Conservation (phyloP, 1,140 invertebrate species). For the Drosophila leontia region DNA sequence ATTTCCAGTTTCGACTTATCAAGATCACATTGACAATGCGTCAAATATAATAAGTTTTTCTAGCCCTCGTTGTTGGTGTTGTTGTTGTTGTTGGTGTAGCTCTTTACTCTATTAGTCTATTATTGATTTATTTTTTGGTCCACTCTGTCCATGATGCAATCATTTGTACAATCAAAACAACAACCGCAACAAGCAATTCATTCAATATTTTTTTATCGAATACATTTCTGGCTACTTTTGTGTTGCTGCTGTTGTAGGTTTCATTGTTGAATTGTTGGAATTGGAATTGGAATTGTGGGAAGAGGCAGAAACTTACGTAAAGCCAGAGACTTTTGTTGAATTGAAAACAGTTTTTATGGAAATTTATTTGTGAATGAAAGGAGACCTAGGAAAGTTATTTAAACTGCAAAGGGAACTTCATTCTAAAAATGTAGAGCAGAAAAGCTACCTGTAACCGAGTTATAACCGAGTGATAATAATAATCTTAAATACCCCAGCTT, state of each 20-base stretch:
- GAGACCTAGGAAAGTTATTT: background rate
- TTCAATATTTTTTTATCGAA: slow-evolving; percentile 32
- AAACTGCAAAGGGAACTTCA: background rate
- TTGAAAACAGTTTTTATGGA: slow-evolving; percentile 38
- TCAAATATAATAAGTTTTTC: slow-evolving; percentile 77
- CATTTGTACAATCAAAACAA: slow-evolving; percentile 59
- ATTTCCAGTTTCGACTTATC: slow-evolving; percentile 68
- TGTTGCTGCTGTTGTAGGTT: slow-evolving; percentile 1
- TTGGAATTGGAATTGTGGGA: slow-evolving; percentile 25
- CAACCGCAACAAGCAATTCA: slow-evolving; percentile 36
- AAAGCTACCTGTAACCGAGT: background rate
- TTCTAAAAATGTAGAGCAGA: background rate
- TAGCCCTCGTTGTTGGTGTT: slow-evolving; percentile 19
- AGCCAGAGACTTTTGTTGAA: slow-evolving; percentile 17
- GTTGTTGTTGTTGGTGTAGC: slow-evolving; percentile 25
- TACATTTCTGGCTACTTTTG: background rate
- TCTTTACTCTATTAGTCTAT: slow-evolving; percentile 75
- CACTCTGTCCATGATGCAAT: slow-evolving; percentile 77
- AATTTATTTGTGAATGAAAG: slow-evolving; percentile 31
- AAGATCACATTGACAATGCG: slow-evolving; percentile 83
- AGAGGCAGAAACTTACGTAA: slow-evolving; percentile 37
- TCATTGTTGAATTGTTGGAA: slow-evolving; percentile 14
- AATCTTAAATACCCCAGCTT: background rate
- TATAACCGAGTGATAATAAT: too few species aligned
- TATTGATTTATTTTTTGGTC: slow-evolving; percentile 64